Base-by-base conservation (phyloP, 2,797 vertebrate genomes). In the Typhlichthys eigenmanni region DNA sequence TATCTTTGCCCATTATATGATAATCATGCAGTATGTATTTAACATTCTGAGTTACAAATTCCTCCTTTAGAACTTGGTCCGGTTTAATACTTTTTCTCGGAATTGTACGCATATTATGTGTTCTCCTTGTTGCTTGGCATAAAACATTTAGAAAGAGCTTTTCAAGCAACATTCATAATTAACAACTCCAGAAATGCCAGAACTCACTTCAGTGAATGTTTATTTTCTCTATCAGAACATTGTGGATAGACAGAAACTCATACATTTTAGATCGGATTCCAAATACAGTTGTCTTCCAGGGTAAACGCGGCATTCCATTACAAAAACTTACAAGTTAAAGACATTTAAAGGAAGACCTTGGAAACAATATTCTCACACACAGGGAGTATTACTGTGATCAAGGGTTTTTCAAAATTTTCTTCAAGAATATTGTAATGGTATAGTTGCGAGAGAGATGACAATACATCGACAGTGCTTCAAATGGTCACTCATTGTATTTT, bases 111-210 rank as follows among this genome's bases (percentile, higher is more conserved):
- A 82, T 76, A 84, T 80, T 72, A 78, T 58, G 71, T 76, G 71
- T 83, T 75, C 76, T 80, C 71, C 66, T 80, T 82, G 79, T 82
- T 84, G 75, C 79, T 76, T 64, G 65, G 64, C 62, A 83, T 89
- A 49, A 89, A 84, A 87, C 66, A 87, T 89, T 87, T 73, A 87
- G 62, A 76, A 78, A 74, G 71, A 87, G 84, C 80, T 87, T 89
- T 86, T 85, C 79, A 72, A 79, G 76, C 75, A 24, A 58, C 78
- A 74, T 90, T 75, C 80, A 88, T 87, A 81, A 88, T 87, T 85
- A 51, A 87, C 78, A 74, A 83, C 75, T 84, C 75, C 71, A 78
- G 83, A 88, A 87, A 81, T 68, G 78, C 86, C 86, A 75, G 72
- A 38, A 50, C 78, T 85, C 74, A 77, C 71, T 85, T 87, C 75